phyloP scores from a whole-genome alignment of 2,888 invertebrate species.

The Metalampra italica region DNA sequence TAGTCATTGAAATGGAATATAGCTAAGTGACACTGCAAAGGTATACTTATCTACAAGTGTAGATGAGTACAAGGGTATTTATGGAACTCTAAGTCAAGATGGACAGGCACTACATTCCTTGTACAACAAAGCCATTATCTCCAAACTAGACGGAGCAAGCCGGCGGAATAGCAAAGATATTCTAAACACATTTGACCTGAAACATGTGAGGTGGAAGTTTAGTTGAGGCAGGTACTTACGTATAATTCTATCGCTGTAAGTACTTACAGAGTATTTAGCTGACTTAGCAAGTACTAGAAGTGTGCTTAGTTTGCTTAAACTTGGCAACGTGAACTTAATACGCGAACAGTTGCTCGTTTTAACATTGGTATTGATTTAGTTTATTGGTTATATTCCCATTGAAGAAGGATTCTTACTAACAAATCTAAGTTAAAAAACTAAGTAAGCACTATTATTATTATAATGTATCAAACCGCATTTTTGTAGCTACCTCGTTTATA shows the following conservation, averaged over 20 bases:
- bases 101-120: too few species aligned
- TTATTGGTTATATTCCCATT: background rate
- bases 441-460: background rate
- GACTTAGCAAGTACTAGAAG: constrained; percentile 7
- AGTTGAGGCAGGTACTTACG: background rate
- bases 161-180: background rate
- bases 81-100: too few species aligned
- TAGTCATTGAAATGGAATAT: too few species aligned
- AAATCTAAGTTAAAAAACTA: background rate
- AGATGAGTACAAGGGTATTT: too few species aligned
- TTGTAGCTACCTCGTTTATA: too few species aligned
- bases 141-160: background rate
- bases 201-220: background rate
- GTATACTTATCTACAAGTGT: too few species aligned
- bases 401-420: too few species aligned
- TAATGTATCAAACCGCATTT: too few species aligned
- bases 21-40: too few species aligned
- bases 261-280: constrained; percentile 3
- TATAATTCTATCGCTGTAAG: constrained; percentile 1
- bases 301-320: constrained; percentile 10
- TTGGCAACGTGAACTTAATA: constrained; percentile 10
- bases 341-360: background rate
- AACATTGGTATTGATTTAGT: background rate
- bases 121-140: background rate
- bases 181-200: background rate